Percentiles rank a stretch among this genome's conserved stretches.
These are phyloP conservation scores for Periophthalmodon schlosseri DNA, from an alignment of 2,113 vertebrate species.

Conservation along the genomic window DNA sequence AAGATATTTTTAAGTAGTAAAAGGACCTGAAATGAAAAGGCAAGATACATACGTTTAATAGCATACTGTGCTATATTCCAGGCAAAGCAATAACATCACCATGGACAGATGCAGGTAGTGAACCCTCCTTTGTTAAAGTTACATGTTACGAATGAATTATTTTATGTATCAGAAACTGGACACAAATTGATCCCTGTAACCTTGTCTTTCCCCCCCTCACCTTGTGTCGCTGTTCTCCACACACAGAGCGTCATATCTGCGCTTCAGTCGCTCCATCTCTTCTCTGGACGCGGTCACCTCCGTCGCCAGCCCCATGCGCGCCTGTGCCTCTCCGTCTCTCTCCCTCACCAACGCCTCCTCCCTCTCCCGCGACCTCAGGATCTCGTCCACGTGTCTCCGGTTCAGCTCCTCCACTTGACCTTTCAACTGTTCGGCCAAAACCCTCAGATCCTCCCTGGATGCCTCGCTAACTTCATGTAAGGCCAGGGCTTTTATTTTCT, in stretches of 20 bases:
- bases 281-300: conserved; percentile 74
- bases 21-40: no score
- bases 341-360: conserved; percentile 77
- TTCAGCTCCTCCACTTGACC: conserved; percentile 86
- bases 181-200: not conserved
- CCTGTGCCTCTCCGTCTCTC: conserved; percentile 61
- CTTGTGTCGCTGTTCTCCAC: conserved; percentile 78
- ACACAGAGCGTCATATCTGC: conserved; percentile 66
- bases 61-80: no score
- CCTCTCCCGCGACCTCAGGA: conserved; percentile 77
- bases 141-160: not conserved
- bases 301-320: conserved; percentile 69
- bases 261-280: conserved; percentile 75
- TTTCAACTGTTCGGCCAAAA: conserved; percentile 83
- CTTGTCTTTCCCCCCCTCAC: not conserved
- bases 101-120: no score
- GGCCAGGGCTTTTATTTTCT: conserved; percentile 79
- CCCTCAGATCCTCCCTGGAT: conserved; percentile 78
- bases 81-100: no score
- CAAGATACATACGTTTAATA: no score
- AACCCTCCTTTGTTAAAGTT: no score
- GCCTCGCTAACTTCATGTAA: conserved; percentile 77
- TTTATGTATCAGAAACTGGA: not conserved
- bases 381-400: conserved; percentile 83
- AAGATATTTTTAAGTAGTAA: not conserved